Conservation (phyloP, 2,888 invertebrate species). For the Tipula confusa region DNA sequence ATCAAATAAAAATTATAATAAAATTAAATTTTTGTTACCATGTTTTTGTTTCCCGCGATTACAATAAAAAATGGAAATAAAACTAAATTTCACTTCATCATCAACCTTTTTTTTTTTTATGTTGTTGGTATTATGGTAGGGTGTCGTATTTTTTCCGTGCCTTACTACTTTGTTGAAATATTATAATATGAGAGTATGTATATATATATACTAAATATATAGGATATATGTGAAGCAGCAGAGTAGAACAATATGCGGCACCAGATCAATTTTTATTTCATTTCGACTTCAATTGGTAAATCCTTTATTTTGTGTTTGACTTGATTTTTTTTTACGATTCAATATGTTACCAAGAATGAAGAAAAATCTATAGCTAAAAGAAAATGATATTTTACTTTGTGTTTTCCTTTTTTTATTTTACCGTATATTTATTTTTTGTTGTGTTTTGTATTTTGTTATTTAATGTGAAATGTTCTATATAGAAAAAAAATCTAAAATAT, state of each 20-base stretch:
- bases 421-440: not conserved
- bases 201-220: not conserved
- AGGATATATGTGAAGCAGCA: not conserved
- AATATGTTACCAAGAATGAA: not conserved
- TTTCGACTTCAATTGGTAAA: not conserved
- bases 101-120: conserved; percentile 4
- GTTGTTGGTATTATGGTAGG: not conserved
- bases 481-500: not conserved
- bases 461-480: not conserved
- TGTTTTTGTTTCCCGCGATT: conserved; percentile 9
- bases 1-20: conserved; percentile 25
- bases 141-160: not conserved
- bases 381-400: not conserved
- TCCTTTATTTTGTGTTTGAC: not conserved
- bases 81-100: conserved; percentile 4
- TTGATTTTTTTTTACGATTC: conserved; percentile 1
- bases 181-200: not conserved
- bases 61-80: conserved; percentile 8
- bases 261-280: not conserved
- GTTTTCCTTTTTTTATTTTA: not conserved
- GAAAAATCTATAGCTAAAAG: not conserved
- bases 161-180: not conserved
- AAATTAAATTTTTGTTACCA: conserved; percentile 3
- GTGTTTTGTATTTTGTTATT: not conserved
- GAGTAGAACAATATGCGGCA: conserved; percentile 3